Conservation (phyloP, 2,113 vertebrate genomes). For the Thunnus maccoyii region DNA sequence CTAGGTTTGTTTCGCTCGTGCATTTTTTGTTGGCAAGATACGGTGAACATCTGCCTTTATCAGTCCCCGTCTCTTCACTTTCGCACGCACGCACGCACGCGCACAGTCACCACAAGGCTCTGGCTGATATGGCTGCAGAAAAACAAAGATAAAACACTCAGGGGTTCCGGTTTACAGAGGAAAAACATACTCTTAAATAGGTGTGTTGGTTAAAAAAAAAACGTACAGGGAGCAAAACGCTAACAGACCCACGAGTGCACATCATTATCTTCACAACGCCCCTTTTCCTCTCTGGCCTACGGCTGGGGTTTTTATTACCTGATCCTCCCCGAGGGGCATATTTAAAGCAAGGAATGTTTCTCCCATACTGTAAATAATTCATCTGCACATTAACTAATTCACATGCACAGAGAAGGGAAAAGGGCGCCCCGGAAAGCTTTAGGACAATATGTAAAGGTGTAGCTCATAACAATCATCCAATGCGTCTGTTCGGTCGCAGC, state of each 20-base stretch:
- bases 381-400: conserved; percentile 31
- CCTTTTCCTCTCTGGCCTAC: conserved; percentile 74
- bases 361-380: conserved; percentile 40
- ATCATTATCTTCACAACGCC: conserved; percentile 64
- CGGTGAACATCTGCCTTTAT: conserved; percentile 56
- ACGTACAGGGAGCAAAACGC: conserved; percentile 24
- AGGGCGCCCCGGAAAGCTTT: conserved; percentile 38
- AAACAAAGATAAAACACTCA: conserved; percentile 39
- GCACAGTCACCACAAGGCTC: conserved; percentile 27
- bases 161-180: background rate
- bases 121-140: conserved; percentile 33
- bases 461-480: conserved; percentile 60
- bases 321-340: conserved; percentile 45
- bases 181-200: background rate
- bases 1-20: conserved; percentile 18
- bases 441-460: conserved; percentile 56
- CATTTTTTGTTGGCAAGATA: conserved; percentile 41
- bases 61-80: conserved; percentile 49
- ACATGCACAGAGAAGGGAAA: conserved; percentile 19
- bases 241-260: conserved; percentile 46
- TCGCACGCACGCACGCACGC: conserved; percentile 32
- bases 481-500: conserved; percentile 71
- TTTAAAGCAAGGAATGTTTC: conserved; percentile 19
- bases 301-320: conserved; percentile 50
- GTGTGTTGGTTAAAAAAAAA: background rate